Evolutionary conservation across 2,113 vertebrate genomes (phyloP).

Genomic region (Ctenomys sociabilis): DNA sequence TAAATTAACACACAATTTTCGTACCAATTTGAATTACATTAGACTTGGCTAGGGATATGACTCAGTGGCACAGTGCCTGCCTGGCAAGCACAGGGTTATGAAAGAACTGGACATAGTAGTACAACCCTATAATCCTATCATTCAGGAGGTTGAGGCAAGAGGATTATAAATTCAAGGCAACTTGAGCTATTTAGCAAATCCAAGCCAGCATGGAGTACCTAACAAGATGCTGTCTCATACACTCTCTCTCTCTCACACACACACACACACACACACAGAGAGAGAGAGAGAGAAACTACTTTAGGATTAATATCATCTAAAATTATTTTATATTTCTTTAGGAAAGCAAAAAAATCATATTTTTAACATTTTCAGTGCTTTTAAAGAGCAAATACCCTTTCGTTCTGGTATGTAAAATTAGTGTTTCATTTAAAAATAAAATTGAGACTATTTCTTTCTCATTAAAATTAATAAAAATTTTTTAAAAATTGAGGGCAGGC

Average conservation of each 20-base stretch:
- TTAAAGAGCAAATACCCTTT: constrained; percentile 14
- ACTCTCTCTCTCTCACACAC: no score
- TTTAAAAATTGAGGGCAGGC: no score
- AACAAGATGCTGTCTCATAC: neutral
- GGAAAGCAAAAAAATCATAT: constrained; percentile 3
- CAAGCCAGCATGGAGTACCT: neutral
- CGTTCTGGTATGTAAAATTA: neutral
- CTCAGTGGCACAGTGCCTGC: no score
- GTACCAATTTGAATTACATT: neutral
- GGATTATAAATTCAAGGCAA: neutral
- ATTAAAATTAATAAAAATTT: no score
- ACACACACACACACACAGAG: neutral
- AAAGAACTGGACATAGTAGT: neutral
- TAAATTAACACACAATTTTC: constrained; percentile 28
- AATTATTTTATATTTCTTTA: constrained; percentile 43
- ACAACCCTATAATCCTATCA: neutral
- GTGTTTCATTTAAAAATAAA: constrained; percentile 16
- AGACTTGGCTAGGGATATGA: neutral
- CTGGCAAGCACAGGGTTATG: no score
- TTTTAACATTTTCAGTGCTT: neutral
- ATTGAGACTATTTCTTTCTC: no score
- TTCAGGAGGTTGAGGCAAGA: neutral
- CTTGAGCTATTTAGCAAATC: neutral
- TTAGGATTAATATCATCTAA: neutral
- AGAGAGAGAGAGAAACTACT: no score